Percentiles rank a stretch among this genome's conserved stretches.
phyloP scores from a whole-genome alignment of 1,140 invertebrate genomes.

The Drosophila pseudoananassae region DNA sequence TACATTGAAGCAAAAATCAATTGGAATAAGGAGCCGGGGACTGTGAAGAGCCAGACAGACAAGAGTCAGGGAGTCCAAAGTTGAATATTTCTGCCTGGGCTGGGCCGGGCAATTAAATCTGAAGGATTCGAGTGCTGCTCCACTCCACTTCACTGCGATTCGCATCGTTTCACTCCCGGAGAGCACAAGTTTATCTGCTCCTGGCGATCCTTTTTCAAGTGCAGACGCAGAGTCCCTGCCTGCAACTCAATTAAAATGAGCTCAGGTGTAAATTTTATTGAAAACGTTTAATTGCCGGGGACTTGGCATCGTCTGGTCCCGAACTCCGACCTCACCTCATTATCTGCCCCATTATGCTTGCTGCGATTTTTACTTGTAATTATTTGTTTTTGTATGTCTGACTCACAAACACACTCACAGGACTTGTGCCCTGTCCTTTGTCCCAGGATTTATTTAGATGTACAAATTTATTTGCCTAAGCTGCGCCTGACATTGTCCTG shows the following conservation, averaged over 20 bases:
- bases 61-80: slow-evolving; percentile 7
- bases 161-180: slow-evolving; percentile 10
- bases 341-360: slow-evolving; percentile 70
- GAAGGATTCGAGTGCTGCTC: slow-evolving; percentile 55
- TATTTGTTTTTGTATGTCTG: slow-evolving; percentile 79
- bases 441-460: slow-evolving; percentile 46
- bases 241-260: slow-evolving; percentile 83
- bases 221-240: slow-evolving; percentile 23
- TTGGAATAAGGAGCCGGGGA: slow-evolving; percentile 40
- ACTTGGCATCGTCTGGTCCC: slow-evolving; percentile 49
- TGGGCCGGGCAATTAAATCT: slow-evolving; percentile 69
- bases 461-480: slow-evolving; percentile 67
- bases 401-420: slow-evolving; percentile 47
- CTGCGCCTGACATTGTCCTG: slow-evolving; percentile 72
- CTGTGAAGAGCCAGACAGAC: slow-evolving; percentile 26
- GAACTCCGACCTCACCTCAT: slow-evolving; percentile 53
- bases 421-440: slow-evolving; percentile 69
- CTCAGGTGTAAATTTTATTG: slow-evolving; percentile 83
- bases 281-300: slow-evolving; percentile 78
- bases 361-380: slow-evolving; percentile 81
- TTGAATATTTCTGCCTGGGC: slow-evolving; percentile 34
- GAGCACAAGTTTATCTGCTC: slow-evolving; percentile 70
- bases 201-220: slow-evolving; percentile 62
- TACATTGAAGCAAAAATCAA: slow-evolving; percentile 80
- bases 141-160: slow-evolving; percentile 5